Base-by-base conservation (phyloP, 2,113 vertebrate species). In the Perca fluviatilis region DNA sequence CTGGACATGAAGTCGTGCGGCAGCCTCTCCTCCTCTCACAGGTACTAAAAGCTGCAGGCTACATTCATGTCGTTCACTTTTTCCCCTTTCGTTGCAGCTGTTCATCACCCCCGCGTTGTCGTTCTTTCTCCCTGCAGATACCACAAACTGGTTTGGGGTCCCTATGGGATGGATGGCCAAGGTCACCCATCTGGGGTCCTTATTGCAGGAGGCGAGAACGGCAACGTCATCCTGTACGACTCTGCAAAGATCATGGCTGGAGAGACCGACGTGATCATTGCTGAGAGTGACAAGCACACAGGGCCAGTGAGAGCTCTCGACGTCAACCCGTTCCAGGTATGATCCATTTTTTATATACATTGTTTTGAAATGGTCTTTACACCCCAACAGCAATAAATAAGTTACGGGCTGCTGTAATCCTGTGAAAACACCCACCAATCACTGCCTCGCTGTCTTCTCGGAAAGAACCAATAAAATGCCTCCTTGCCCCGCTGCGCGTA, bases 61-160 rank as follows among this genome's bases (percentile, higher is more conserved):
- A 0, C 23, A 25, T 9, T 2, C 19, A 6, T 14, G 40, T 19
- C 27, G n/a, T 23, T 12, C 8, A 6, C 33, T 14, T 9, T 36
- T 3, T 16, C 36, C 13, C 16, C 54, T 27, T 47, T 25, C 0
- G 27, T 1, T 70, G 15, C 25, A 36, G 40, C 76, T 47, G 13
- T n/a, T 83, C 40, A 56, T 43, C 64, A 60, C 36, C 33, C 3
- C 0, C 3, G 10, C 40, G 33, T 18, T 54, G 19, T 36, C 8
- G 9, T 23, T 0, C 11, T 46, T 50, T 9, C 27, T 43, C 46
- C 30, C 5, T 15, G 9, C 90, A 99, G 98, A 91, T 99, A 99
- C 90, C 98, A 99, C 93, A 99, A 98, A 75, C 94, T 99, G 84
- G 97, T 97, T 58, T 99, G 98, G 98, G 96, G 97, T 15, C 96